Evolutionary conservation across 2,888 invertebrate species (phyloP), one percentile per base, ranked within the genome.

Genomic region (Sycophila texana): DNA sequence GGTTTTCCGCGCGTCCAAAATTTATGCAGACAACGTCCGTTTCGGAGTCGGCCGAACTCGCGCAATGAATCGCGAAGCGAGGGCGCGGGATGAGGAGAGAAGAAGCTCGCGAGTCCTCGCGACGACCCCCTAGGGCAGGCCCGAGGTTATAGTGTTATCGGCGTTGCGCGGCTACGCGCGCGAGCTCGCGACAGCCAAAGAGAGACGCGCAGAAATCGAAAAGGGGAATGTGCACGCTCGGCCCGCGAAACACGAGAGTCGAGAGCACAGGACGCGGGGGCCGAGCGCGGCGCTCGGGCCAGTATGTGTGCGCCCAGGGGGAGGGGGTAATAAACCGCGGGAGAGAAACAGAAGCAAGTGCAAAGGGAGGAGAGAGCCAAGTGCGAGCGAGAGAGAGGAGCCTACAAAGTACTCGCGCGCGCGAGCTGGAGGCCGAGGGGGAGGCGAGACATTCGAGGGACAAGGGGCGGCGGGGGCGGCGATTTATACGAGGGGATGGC

Each of bases 401-500:
- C 14, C 26, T 60, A 61, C 60, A 26, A 51, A 66, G 63, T 63
- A 30, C 39, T 58, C 60, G 1, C 65, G 53, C 13, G n/a, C 30
- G 51, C 30, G 51, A 58, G 57, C 26, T n/a, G 60, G 30, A n/a
- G 55, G 20, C 13, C n/a, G 74, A 20, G 58, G 7, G 71, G 16
- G 57, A 22, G 67, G 61, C 58, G 63, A 74, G 68, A 57, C 18
- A 70, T 68, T 51, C 57, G 49, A 57, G 60, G 53, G 66, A 20
- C 49, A 57, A 57, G 65, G 70, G 20, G 67, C 22, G 26, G 20
- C 53, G 53, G 63, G 63, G 70, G 67, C 67, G 67, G 57, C 61
- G 61, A 78, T 70, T 74, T 68, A n/a, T n/a, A 74, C 81, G 79
- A 77, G 81, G 81, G 73, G 81, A n/a, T 74, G 81, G 79, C 82